These are phyloP conservation scores for Crax fasciolata DNA, from an alignment of 2,797 vertebrate species.

Conservation along the genomic window DNA sequence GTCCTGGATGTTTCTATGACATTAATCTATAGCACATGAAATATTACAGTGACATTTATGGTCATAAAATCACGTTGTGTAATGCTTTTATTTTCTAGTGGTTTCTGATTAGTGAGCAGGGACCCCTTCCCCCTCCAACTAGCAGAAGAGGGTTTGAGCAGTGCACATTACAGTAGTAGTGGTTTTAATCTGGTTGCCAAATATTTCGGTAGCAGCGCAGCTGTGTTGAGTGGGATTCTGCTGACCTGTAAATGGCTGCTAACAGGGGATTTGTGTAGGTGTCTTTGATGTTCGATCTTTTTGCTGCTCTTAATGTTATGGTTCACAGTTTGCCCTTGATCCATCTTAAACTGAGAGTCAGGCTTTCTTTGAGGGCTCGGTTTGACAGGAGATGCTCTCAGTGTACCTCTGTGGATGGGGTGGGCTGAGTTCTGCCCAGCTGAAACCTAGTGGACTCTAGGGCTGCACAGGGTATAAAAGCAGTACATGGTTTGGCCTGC, in stretches of 20 bases:
- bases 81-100: slow-evolving; percentile 39
- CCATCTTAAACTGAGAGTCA: background rate
- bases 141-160: background rate
- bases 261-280: background rate
- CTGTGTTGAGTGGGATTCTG: background rate
- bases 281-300: background rate
- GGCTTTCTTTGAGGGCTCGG: background rate
- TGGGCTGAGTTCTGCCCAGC: background rate
- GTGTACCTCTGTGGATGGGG: background rate
- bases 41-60: slow-evolving; percentile 30
- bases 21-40: background rate
- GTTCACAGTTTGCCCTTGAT: slow-evolving; percentile 3
- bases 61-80: background rate
- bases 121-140: background rate
- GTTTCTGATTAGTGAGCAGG: background rate
- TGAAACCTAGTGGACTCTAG: background rate
- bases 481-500: background rate
- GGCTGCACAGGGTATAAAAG: background rate
- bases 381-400: background rate
- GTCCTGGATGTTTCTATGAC: background rate
- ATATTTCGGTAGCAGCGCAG: background rate
- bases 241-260: background rate
- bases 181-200: background rate
- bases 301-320: background rate
- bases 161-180: background rate